Base-by-base conservation (phyloP, 2,888 invertebrate genomes). In the Nemotelus nigrinus region DNA sequence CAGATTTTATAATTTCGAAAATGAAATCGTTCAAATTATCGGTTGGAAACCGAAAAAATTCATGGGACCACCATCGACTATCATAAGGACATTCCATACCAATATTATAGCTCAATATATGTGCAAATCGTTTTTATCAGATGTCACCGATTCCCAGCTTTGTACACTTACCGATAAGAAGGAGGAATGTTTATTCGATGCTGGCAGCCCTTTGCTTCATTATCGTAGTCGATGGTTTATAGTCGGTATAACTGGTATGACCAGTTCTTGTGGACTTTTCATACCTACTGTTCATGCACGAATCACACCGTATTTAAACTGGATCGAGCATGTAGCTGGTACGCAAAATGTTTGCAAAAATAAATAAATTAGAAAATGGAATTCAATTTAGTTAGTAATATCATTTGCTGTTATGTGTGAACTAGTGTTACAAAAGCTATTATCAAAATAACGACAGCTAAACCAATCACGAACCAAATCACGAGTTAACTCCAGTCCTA, bases 141-240 rank as follows among this genome's bases (percentile, higher is more conserved):
- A 48, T 7, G 45, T 74, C 6, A 41, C 47, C 25, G 48, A 39
- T 48, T 48, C 74, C 2, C 74, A 74, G 47, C 48, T 74, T 3
- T 74, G 74, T 8, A 74, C 74, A 8, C 48, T 48, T 39, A n/a
- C 58, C 3, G 25, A 47, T 25, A 7, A 47, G 10, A 41, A 25
- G 60, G 74, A 60, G 25, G 60, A 25, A 2, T 74, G 74, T 8
- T 53, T 60, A 4, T 74, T 60, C 48, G 74, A 74, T 48, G 60
- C 74, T 6, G 74, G 74, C 5, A 41, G n/a, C 6, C 48, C 74
- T 3, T 5, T 74, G 48, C n/a, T 74, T 8, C 8, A 48, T 6
- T 6, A 41, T 25, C 5, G 25, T 5, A 50, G 63, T 25, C 58
- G 74, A 41, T 48, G 47, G 39, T 74, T 43, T 60, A 25, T 10